Evolutionary conservation across 2,113 vertebrate species (phyloP).

Genomic region (Dunckerocampus dactyliophorus): DNA sequence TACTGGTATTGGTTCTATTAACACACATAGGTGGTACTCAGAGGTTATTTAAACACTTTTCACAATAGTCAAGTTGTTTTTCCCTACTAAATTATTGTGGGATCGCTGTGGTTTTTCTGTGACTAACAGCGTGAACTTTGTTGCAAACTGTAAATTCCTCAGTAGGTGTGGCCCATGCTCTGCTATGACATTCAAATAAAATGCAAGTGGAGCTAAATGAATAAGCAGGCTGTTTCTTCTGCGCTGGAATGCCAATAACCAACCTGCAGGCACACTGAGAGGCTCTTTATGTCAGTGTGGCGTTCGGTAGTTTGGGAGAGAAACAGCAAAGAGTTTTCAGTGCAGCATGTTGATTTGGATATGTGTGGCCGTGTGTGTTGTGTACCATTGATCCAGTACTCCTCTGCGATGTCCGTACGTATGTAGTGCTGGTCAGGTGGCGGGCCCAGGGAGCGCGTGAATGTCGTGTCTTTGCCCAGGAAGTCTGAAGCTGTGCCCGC

Average conservation of each 20-base stretch:
- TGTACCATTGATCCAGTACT: slow-evolving; percentile 95
- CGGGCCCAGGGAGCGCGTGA: slow-evolving; percentile 91
- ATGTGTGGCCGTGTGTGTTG: slow-evolving; percentile 37
- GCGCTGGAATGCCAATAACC: slow-evolving; percentile 62
- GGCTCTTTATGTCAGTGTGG: slow-evolving; percentile 46
- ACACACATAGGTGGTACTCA: too few relatives aligned
- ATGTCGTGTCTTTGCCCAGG: slow-evolving; percentile 91
- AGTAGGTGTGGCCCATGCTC: slow-evolving; percentile 52
- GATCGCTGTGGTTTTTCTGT: slow-evolving; percentile 5
- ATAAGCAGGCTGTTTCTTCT: slow-evolving; percentile 60
- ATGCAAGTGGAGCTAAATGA: slow-evolving; percentile 47
- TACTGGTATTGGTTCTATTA: too few relatives aligned
- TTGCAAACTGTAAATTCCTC: slow-evolving; percentile 60
- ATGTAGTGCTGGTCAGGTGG: slow-evolving; percentile 90
- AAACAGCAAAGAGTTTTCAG: slow-evolving; percentile 41
- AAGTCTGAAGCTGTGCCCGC: slow-evolving; percentile 94
- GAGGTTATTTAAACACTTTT: too few relatives aligned
- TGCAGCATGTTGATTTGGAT: slow-evolving; percentile 29
- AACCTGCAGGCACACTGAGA: slow-evolving; percentile 48
- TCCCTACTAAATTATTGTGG: background rate
- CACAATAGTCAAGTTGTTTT: too few relatives aligned
- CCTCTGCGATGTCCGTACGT: slow-evolving; percentile 93
- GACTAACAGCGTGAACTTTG: slow-evolving; percentile 42
- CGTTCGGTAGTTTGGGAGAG: slow-evolving; percentile 24
- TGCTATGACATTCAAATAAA: slow-evolving; percentile 56